A percentile compares a stretch with the other conserved stretches of the same genome.
These are phyloP conservation scores for Acanthornis magna DNA, from an alignment of 2,797 vertebrate genomes.

Conservation along the genomic window DNA sequence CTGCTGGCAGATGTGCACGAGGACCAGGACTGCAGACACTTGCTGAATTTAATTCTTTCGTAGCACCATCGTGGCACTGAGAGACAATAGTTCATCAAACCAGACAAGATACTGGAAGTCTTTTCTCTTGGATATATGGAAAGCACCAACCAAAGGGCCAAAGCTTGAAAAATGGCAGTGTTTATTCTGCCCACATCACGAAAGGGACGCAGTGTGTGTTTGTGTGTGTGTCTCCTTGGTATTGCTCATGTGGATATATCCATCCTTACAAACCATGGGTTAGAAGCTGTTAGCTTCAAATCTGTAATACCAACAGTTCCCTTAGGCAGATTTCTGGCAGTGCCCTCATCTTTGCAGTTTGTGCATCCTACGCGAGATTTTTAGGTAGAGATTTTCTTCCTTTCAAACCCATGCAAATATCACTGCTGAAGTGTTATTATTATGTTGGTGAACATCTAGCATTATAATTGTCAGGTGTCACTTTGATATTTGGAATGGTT, in stretches of 20 bases:
- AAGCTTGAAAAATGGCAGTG: background rate
- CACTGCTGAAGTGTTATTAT: background rate
- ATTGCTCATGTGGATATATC: background rate
- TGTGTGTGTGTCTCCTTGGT: background rate
- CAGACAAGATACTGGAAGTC: rapidly evolving
- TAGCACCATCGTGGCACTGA: background rate
- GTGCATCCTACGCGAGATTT: background rate
- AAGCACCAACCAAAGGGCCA: background rate
- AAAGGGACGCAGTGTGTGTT: background rate
- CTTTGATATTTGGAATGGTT: background rate
- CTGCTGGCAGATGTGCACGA: background rate
- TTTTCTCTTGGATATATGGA: background rate
- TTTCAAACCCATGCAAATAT: background rate
- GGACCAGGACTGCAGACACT: rapidly evolving
- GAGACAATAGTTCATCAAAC: background rate
- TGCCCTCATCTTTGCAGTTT: background rate
- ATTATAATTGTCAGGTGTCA: background rate
- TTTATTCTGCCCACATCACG: background rate
- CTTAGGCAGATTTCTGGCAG: background rate
- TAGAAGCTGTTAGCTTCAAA: background rate
- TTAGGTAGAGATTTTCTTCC: background rate
- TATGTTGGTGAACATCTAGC: background rate
- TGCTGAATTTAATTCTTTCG: background rate
- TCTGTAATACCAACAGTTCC: background rate
- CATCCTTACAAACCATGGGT: background rate